Conservation (phyloP, 2,888 invertebrate species). For the Cephus runcator region DNA sequence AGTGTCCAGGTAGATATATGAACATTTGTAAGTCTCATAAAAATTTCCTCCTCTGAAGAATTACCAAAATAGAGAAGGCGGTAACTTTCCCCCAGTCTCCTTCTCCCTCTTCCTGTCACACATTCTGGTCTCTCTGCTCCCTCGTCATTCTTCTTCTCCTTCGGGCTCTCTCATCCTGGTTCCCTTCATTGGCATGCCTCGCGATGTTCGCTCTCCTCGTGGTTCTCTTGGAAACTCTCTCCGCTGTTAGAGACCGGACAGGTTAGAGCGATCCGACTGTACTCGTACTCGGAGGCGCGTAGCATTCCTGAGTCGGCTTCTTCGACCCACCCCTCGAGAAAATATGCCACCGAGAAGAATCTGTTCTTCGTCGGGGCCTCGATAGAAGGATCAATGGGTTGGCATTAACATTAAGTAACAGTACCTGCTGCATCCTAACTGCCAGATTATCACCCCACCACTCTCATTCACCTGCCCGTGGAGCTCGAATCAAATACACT, state of each 20-base stretch:
- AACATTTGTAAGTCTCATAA: conserved; percentile 42
- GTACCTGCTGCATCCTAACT: conserved; percentile 51
- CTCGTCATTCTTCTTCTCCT: conserved; percentile 14
- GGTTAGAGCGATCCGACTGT: conserved; percentile 29
- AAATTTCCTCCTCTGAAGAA: conserved; percentile 55
- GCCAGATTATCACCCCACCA: conserved; percentile 53
- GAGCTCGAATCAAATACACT: conserved; percentile 46
- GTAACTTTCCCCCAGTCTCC: conserved; percentile 19
- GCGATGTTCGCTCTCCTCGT: conserved; percentile 1
- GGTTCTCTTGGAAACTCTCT: neutral
- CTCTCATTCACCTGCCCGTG: conserved; percentile 42
- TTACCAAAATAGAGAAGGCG: conserved; percentile 24
- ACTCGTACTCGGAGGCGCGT: conserved; percentile 27
- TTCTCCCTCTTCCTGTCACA: conserved; percentile 20
- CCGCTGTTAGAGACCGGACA: conserved; percentile 24
- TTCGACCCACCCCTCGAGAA: conserved; percentile 38
- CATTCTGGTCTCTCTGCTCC: conserved; percentile 16
- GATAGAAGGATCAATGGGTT: conserved; percentile 52
- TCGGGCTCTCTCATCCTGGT: conserved; percentile 14
- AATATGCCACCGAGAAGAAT: conserved; percentile 40
- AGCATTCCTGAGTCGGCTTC: conserved; percentile 54
- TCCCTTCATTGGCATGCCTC: conserved; percentile 7
- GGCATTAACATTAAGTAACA: conserved; percentile 54
- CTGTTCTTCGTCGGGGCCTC: conserved; percentile 38
- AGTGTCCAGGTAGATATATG: neutral